These are phyloP conservation scores for Calliphora vicina DNA, from an alignment of 1,140 invertebrate genomes.

Conservation along the genomic window DNA sequence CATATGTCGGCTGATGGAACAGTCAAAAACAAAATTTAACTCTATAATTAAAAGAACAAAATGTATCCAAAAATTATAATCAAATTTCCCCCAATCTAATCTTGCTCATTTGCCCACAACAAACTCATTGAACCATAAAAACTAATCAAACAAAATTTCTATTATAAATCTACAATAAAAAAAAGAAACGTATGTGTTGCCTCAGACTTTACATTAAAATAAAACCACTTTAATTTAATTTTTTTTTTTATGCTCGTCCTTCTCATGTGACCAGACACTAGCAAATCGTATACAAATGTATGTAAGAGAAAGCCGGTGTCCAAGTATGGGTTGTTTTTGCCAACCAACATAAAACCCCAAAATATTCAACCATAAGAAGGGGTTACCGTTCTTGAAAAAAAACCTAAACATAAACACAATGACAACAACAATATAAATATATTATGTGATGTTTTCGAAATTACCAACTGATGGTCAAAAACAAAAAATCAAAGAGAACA, in stretches of 20 bases:
- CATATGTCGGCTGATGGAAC: no score
- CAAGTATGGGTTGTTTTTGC: background rate
- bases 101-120: no score
- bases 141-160: background rate
- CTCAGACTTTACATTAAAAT: background rate
- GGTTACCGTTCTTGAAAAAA: background rate
- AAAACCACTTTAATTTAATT: slow-evolving; percentile 10
- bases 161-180: background rate
- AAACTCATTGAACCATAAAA: background rate
- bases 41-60: no score
- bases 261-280: background rate
- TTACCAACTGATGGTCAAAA: background rate
- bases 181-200: background rate
- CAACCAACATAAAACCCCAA: background rate
- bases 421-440: background rate
- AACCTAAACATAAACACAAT: background rate
- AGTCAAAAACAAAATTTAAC: no score
- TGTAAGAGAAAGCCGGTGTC: no score
- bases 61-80: no score
- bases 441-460: background rate
- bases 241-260: background rate
- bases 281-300: no score
- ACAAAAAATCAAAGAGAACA: slow-evolving; percentile 14
- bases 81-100: no score
- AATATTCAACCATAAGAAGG: background rate